Evolutionary conservation across 2,113 vertebrate species (phyloP).

Genomic region (Gavialis gangeticus): DNA sequence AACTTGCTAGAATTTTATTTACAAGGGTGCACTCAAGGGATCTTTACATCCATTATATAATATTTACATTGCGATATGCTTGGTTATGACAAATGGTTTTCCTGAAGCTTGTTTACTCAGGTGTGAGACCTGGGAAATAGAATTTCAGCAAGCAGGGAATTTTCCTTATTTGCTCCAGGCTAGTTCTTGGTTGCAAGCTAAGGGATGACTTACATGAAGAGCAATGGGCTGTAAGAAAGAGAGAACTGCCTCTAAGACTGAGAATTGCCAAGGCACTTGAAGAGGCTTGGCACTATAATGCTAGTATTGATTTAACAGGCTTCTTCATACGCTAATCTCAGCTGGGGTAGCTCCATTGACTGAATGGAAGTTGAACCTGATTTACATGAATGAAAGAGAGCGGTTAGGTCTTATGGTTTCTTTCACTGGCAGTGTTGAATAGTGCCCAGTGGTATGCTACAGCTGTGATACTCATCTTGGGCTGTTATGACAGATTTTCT

Average conservation of each 20-base stretch:
- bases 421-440: neutral
- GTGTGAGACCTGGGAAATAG: conserved; percentile 8
- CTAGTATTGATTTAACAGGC: neutral
- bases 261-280: neutral
- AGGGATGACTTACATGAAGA: neutral
- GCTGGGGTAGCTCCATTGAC: neutral
- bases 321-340: neutral
- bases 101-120: conserved; percentile 33
- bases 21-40: conserved; percentile 3
- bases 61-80: conserved; percentile 48
- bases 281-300: neutral
- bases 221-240: neutral
- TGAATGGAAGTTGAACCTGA: neutral
- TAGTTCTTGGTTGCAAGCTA: neutral
- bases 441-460: neutral
- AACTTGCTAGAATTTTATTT: conserved; percentile 12
- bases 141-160: conserved; percentile 25
- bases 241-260: neutral
- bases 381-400: neutral
- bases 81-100: conserved; percentile 36
- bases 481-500: neutral
- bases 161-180: conserved; percentile 18
- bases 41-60: conserved; percentile 38
- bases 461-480: neutral
- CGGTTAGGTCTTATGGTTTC: neutral